Evolutionary conservation across 2,797 vertebrate genomes (phyloP).

Genomic region (Diplodus puntazzo): DNA sequence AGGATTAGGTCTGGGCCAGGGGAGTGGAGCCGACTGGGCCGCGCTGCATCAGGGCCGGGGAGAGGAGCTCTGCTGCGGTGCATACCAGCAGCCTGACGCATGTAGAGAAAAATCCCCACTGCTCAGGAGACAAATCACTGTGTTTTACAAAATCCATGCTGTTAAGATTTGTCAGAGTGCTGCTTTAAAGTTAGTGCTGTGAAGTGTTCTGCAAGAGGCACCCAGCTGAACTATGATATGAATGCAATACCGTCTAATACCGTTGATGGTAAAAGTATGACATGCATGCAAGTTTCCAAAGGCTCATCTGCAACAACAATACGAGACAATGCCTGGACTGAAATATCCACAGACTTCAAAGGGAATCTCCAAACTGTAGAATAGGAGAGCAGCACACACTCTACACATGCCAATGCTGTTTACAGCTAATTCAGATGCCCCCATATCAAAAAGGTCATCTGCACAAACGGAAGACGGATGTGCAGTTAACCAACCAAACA

Average conservation of each 20-base stretch:
- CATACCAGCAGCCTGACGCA: slow-evolving; percentile 81
- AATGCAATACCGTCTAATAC: slow-evolving; percentile 39
- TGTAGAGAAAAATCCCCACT: slow-evolving; percentile 64
- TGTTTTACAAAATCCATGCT: slow-evolving; percentile 33
- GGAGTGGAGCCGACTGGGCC: slow-evolving; percentile 60
- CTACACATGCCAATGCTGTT: slow-evolving; percentile 51
- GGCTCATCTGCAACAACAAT: slow-evolving; percentile 46
- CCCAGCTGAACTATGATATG: slow-evolving; percentile 37
- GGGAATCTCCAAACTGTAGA: slow-evolving; percentile 28
- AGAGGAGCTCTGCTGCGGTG: slow-evolving; percentile 48
- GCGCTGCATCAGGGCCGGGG: slow-evolving; percentile 26
- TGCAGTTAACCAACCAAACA: slow-evolving; percentile 27
- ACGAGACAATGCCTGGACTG: slow-evolving; percentile 28
- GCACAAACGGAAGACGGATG: slow-evolving; percentile 42
- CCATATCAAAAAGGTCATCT: slow-evolving; percentile 47
- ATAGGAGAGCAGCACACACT: slow-evolving; percentile 25
- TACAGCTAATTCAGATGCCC: slow-evolving; percentile 30
- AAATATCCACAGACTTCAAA: slow-evolving; percentile 58
- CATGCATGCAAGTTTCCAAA: slow-evolving; percentile 58
- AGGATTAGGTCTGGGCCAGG: slow-evolving; percentile 76
- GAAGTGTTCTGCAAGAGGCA: slow-evolving; percentile 7
- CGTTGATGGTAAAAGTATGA: slow-evolving; percentile 50
- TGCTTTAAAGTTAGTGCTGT: slow-evolving; percentile 17
- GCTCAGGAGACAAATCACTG: slow-evolving; percentile 40
- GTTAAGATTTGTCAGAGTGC: slow-evolving; percentile 21